Conservation (phyloP, 2,113 vertebrate species). For the Candoia aspera region DNA sequence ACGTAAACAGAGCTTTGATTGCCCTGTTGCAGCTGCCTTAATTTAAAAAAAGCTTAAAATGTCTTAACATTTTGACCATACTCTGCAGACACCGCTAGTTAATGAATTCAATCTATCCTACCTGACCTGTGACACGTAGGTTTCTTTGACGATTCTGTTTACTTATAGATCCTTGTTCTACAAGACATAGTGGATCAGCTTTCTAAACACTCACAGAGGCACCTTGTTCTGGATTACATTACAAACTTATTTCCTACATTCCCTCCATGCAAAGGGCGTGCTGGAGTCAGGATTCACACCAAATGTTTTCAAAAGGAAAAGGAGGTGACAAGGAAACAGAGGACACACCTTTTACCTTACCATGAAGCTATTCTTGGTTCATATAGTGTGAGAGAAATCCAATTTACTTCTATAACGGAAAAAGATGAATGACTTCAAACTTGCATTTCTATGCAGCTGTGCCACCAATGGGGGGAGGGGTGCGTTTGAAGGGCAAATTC, state of each 20-base stretch:
- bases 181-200: neutral
- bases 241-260: neutral
- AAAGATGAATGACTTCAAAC: neutral
- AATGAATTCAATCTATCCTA: neutral
- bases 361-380: neutral
- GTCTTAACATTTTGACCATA: neutral
- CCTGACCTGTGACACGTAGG: neutral
- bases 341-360: neutral
- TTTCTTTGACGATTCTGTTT: neutral
- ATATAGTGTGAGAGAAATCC: neutral
- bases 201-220: neutral
- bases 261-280: neutral
- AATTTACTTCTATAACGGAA: neutral
- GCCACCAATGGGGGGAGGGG: neutral
- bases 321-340: neutral
- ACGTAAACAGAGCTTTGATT: neutral
- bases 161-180: neutral
- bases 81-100: neutral
- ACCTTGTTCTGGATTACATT: neutral
- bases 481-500: neutral
- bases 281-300: neutral
- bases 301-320: neutral
- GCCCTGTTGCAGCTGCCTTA: neutral
- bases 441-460: neutral
- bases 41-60: too few relatives aligned